Evolutionary conservation across 2,888 invertebrate genomes (phyloP).

Genomic region (Eulithis testata): DNA sequence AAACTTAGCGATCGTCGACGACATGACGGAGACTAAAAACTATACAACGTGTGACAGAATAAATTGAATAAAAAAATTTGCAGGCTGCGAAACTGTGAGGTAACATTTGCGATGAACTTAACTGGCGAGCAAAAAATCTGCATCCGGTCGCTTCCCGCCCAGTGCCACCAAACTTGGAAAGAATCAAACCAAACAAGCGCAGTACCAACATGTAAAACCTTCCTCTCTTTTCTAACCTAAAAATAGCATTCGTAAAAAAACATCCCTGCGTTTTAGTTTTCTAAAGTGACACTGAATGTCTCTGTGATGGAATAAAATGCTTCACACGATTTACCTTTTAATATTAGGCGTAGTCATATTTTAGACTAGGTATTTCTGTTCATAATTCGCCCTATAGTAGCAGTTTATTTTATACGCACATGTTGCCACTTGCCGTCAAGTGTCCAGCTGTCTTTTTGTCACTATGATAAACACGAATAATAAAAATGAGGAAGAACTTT

Average conservation of each 20-base stretch:
- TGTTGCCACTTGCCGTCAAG: conserved; percentile 15
- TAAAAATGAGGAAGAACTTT: conserved; percentile 25
- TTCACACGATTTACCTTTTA: not conserved
- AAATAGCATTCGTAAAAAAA: conserved; percentile 32
- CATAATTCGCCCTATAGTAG: conserved; percentile 1
- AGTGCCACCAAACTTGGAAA: conserved; percentile 64
- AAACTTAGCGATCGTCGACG: conserved; percentile 14
- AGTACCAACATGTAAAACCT: conserved; percentile 66
- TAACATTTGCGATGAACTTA: conserved; percentile 73
- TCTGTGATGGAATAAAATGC: conserved; percentile 2
- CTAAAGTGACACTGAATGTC: conserved; percentile 1
- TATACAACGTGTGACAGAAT: conserved; percentile 39
- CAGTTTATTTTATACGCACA: conserved; percentile 11
- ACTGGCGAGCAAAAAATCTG: conserved; percentile 59
- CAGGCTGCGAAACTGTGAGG: conserved; percentile 48
- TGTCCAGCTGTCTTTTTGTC: conserved; percentile 22
- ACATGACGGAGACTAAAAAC: conserved; percentile 17
- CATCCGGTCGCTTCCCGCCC: conserved; percentile 66
- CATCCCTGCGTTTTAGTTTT: conserved; percentile 26
- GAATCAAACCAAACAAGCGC: conserved; percentile 69
- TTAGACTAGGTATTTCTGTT: not conserved
- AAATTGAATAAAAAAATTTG: conserved; percentile 47
- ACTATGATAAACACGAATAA: conserved; percentile 29
- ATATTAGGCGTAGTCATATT: not conserved
- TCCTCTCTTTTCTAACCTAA: conserved; percentile 43